phyloP scores from a whole-genome alignment of 2,797 vertebrate genomes.

The Chaetodon trifasciatus region DNA sequence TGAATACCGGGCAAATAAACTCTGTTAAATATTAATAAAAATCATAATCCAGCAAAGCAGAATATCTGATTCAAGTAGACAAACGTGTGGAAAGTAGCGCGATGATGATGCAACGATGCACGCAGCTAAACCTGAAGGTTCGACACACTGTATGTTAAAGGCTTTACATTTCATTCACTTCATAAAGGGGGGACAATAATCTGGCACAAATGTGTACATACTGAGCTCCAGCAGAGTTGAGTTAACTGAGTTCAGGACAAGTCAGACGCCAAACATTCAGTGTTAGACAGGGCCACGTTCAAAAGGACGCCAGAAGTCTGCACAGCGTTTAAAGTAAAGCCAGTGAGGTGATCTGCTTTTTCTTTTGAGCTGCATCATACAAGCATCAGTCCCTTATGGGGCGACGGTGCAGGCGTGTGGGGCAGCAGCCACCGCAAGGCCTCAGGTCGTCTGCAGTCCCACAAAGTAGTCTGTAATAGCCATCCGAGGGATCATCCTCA shows the following conservation, averaged over 20 bases:
- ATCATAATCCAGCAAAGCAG: background rate
- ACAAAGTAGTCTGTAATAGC: background rate
- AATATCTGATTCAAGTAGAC: background rate
- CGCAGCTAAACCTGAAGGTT: no score
- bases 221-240: no score
- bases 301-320: conserved; percentile 34
- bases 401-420: background rate
- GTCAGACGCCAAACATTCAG: conserved; percentile 37
- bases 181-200: background rate
- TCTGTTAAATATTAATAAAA: background rate
- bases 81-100: background rate
- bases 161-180: background rate
- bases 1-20: background rate
- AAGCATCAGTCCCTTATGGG: background rate
- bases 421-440: background rate
- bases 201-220: no score
- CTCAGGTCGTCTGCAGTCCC: background rate
- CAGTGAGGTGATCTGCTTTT: conserved; percentile 19
- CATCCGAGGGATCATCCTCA: background rate
- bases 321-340: conserved; percentile 33
- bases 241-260: conserved; percentile 25
- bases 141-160: background rate
- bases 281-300: conserved; percentile 24
- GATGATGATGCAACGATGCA: background rate
- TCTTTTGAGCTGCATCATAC: conserved; percentile 7